These are phyloP conservation scores for Hydrolagus colliei DNA, from an alignment of 2,797 vertebrate genomes.

Conservation along the genomic window DNA sequence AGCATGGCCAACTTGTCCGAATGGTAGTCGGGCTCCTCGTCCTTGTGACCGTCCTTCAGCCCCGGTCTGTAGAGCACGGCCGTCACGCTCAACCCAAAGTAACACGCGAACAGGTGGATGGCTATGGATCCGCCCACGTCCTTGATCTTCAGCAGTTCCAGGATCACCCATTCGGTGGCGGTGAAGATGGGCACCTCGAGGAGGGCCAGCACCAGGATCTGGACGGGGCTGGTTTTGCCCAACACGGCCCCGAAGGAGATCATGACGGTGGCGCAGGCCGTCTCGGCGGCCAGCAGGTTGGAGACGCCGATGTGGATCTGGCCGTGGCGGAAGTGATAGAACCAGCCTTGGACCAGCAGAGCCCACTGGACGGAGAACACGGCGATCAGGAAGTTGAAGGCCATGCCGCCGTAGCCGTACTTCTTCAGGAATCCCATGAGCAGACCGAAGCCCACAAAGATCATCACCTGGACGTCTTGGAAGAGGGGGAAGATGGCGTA, in stretches of 20 bases:
- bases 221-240: slow-evolving; percentile 70
- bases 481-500: slow-evolving; percentile 65
- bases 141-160: slow-evolving; percentile 58
- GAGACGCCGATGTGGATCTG: slow-evolving; percentile 63
- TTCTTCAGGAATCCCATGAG: slow-evolving; percentile 65
- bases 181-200: slow-evolving; percentile 66
- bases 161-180: slow-evolving; percentile 61
- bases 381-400: slow-evolving; percentile 70
- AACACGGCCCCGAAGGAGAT: slow-evolving; percentile 70
- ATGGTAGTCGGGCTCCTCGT: slow-evolving; percentile 57
- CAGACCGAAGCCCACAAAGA: slow-evolving; percentile 72
- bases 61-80: slow-evolving; percentile 60
- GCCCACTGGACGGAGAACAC: slow-evolving; percentile 74
- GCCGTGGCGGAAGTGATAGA: slow-evolving; percentile 58
- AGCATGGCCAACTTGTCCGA: slow-evolving; percentile 66
- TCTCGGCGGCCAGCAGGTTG: slow-evolving; percentile 67
- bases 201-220: slow-evolving; percentile 66
- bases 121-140: slow-evolving; percentile 74
- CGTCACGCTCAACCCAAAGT: slow-evolving; percentile 71
- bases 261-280: slow-evolving; percentile 67
- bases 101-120: slow-evolving; percentile 75
- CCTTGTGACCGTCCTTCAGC: slow-evolving; percentile 49
- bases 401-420: slow-evolving; percentile 67
- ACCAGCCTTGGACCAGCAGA: slow-evolving; percentile 66
- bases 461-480: slow-evolving; percentile 72